Evolutionary conservation across 2,113 vertebrate genomes (phyloP), one percentile per base, ranked within the genome.

Genomic region (Motacilla alba): DNA sequence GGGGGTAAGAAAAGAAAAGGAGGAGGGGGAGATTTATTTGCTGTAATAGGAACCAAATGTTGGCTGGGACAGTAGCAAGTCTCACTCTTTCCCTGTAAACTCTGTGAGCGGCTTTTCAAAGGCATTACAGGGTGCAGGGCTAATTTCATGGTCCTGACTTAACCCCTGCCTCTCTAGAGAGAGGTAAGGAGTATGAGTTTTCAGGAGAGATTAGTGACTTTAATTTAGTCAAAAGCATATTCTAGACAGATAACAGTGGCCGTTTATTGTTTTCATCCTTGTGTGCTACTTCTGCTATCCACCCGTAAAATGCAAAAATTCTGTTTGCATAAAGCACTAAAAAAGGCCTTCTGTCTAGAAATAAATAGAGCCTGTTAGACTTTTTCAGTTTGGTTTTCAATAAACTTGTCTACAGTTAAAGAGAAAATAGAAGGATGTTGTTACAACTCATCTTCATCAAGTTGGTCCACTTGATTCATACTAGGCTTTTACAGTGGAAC

Each of bases 41-140:
- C 83, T 73, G 94, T 98, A 98, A 99, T 99, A 98, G 95, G 95
- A 98, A 98, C 98, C 98, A 99, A 98, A 99, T 99, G 98, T 98
- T 97, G 98, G 96, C 94, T 63, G 83, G 66, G 92, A 96, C 87
- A 64, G 47, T 93, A 75, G 92, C 96, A 69, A 94, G 95, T 96
- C 97, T 98, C 97, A 93, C 93, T 97, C 91, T 96, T 97, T 97
- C 96, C 97, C 97, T 97, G 94, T 97, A 97, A 98, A 95, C 74
- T 68, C 17, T 53, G 11, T 83, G 64, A 68, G 33, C 41, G 6
- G 96, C 96, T 95, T 97, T 97, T 97, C 97, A 97, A 95, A 95
- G 92, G 35, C 67, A 18, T 94, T 94, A 50, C 43, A 77, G 95
- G 89, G 74, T 91, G 43, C 22, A 79, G 44, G 55, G 83, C 79